Conservation (phyloP, 2,797 vertebrate genomes). For the Cynodonichthys magdalenae region DNA sequence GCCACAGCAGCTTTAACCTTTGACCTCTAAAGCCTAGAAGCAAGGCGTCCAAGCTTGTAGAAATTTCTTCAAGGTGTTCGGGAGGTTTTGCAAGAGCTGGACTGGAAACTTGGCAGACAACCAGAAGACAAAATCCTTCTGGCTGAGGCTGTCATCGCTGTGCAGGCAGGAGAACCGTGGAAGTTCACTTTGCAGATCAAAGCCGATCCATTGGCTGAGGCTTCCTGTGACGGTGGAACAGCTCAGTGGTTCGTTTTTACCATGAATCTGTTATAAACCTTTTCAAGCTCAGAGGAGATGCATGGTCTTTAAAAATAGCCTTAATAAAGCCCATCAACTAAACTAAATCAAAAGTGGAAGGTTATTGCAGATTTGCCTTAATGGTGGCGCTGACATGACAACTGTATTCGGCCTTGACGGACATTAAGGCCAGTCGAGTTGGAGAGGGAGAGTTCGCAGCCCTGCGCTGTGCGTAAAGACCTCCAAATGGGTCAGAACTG, state of each 20-base stretch:
- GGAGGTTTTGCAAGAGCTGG: not conserved
- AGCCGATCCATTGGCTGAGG: not conserved
- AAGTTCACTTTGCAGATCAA: conserved; percentile 6
- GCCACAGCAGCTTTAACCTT: not conserved
- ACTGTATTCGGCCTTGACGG: conserved; percentile 36
- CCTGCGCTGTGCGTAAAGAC: conserved; percentile 40
- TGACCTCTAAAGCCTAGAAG: not conserved
- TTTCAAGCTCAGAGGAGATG: not conserved
- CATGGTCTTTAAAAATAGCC: not conserved
- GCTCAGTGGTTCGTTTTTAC: too few relatives aligned
- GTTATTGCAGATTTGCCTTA: conserved; percentile 22
- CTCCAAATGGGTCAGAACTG: conserved; percentile 64
- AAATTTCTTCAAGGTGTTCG: not conserved
- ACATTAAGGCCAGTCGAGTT: conserved; percentile 31
- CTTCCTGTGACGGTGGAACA: not conserved
- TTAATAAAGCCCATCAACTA: not conserved
- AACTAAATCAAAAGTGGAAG: conserved; percentile 10
- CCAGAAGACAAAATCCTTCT: not conserved
- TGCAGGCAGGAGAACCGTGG: not conserved
- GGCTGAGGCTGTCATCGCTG: not conserved
- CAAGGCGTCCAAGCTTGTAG: not conserved
- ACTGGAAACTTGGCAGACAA: not conserved
- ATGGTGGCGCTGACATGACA: conserved; percentile 27
- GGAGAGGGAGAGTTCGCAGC: conserved; percentile 51
- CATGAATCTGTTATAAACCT: not conserved